Conservation (phyloP, 2,888 invertebrate species). For the Vannuccia rotundouncinata region DNA sequence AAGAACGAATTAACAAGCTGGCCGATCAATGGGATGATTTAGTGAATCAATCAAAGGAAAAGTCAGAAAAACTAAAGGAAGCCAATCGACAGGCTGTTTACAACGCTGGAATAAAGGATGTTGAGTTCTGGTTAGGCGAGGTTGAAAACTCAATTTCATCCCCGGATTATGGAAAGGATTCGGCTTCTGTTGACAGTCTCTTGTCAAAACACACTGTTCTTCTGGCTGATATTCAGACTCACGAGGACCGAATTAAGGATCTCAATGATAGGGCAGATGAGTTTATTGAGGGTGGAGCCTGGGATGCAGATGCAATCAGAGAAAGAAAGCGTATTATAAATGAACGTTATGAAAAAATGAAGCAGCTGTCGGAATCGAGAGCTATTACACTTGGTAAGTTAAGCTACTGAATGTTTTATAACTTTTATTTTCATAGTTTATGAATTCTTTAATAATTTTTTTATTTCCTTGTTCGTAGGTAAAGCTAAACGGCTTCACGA, state of each 20-base stretch:
- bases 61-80: constrained; percentile 92
- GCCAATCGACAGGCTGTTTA: constrained; percentile 98
- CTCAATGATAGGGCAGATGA: constrained; percentile 94
- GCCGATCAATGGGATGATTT: constrained; percentile 97
- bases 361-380: constrained; percentile 78
- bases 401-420: no score
- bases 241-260: constrained; percentile 61
- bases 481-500: constrained; percentile 97
- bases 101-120: constrained; percentile 94
- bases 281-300: constrained; percentile 71
- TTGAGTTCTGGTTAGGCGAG: constrained; percentile 99
- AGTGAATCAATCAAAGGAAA: constrained; percentile 94
- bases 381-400: constrained; percentile 80
- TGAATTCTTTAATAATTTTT: no score
- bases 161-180: constrained; percentile 93
- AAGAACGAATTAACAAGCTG: constrained; percentile 63
- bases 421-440: no score
- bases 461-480: no score
- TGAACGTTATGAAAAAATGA: constrained; percentile 72
- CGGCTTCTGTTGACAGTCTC: constrained; percentile 94
- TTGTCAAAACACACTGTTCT: constrained; percentile 69
- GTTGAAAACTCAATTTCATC: constrained; percentile 81
- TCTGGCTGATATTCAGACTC: constrained; percentile 54
- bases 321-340: constrained; percentile 91
- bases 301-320: constrained; percentile 84